phyloP scores from a whole-genome alignment of 2,888 invertebrate species.

The Euspilapteryx auroguttella region DNA sequence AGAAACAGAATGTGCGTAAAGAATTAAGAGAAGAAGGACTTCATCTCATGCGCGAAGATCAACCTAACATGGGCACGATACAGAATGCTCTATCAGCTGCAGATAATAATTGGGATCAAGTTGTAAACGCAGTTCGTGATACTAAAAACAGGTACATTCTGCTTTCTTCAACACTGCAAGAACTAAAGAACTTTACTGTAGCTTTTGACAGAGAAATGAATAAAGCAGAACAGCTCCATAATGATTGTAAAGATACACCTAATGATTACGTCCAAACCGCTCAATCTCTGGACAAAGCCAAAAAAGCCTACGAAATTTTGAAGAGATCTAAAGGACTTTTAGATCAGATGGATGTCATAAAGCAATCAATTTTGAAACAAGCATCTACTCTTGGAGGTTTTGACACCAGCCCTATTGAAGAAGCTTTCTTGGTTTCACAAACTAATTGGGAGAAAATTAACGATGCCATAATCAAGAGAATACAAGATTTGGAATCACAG shows the following conservation, averaged over 20 bases:
- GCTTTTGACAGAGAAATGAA: slow-evolving; percentile 71
- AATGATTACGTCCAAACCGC: slow-evolving; percentile 74
- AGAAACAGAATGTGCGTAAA: slow-evolving; percentile 66
- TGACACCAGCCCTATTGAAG: slow-evolving; percentile 60
- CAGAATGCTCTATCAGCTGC: slow-evolving; percentile 78
- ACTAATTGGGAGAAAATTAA: slow-evolving; percentile 72
- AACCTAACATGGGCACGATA: slow-evolving; percentile 75
- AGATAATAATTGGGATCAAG: slow-evolving; percentile 80
- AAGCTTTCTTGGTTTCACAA: slow-evolving; percentile 65
- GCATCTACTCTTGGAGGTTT: slow-evolving; percentile 69
- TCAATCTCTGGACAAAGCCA: slow-evolving; percentile 71
- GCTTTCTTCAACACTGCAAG: slow-evolving; percentile 72
- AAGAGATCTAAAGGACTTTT: slow-evolving; percentile 74
- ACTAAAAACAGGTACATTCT: slow-evolving; percentile 74
- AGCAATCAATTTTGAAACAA: slow-evolving; percentile 70
- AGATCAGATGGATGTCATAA: slow-evolving; percentile 78
- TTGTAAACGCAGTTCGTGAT: slow-evolving; percentile 73
- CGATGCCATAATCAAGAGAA: slow-evolving; percentile 70
- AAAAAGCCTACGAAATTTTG: slow-evolving; percentile 73
- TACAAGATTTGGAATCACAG: slow-evolving; percentile 84
- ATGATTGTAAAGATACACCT: slow-evolving; percentile 66
- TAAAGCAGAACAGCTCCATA: slow-evolving; percentile 68
- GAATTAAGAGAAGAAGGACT: slow-evolving; percentile 79
- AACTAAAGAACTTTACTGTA: slow-evolving; percentile 72
- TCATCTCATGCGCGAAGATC: slow-evolving; percentile 79